Percentiles rank a stretch among this genome's conserved stretches.
phyloP scores from a whole-genome alignment of 1,140 invertebrate species.

The Patella vulgata region DNA sequence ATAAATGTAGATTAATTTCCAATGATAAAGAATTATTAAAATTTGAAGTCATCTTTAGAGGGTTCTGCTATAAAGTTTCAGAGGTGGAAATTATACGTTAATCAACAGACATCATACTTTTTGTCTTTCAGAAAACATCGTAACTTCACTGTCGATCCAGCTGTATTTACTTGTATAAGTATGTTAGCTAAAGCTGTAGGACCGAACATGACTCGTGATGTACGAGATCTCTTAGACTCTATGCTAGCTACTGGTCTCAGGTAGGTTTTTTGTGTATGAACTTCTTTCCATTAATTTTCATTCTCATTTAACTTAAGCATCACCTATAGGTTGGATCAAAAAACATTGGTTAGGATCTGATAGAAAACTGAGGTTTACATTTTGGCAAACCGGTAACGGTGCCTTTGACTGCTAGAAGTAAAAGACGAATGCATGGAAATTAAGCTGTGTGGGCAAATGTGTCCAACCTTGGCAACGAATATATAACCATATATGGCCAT shows the following conservation, averaged over 20 bases:
- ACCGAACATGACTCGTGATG: conserved; percentile 78
- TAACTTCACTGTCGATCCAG: conserved; percentile 78
- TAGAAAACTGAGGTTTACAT: too few relatives aligned
- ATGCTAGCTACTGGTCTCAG: conserved; percentile 90
- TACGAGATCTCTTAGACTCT: conserved; percentile 86
- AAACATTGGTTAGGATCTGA: background rate
- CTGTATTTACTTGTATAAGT: conserved; percentile 95
- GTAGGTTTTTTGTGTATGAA: conserved; percentile 36
- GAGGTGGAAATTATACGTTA: too few relatives aligned
- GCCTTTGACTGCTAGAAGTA: too few relatives aligned
- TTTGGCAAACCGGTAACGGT: too few relatives aligned
- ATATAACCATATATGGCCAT: too few relatives aligned
- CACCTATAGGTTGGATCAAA: background rate
- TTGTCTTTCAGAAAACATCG: conserved; percentile 69
- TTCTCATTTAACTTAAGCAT: background rate
- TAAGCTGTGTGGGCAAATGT: too few relatives aligned
- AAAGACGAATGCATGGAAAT: too few relatives aligned
- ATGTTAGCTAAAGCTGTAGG: conserved; percentile 88
- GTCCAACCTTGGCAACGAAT: too few relatives aligned
- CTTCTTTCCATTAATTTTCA: background rate
- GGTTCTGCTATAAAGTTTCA: conserved; percentile 7
- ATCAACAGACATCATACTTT: too few relatives aligned
- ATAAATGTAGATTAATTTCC: too few relatives aligned
- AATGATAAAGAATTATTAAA: background rate
- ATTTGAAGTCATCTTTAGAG: background rate